Percentiles rank a stretch among this genome's conserved stretches.
phyloP scores from a whole-genome alignment of 2,888 invertebrate species.

The Keiferia lycopersicella region DNA sequence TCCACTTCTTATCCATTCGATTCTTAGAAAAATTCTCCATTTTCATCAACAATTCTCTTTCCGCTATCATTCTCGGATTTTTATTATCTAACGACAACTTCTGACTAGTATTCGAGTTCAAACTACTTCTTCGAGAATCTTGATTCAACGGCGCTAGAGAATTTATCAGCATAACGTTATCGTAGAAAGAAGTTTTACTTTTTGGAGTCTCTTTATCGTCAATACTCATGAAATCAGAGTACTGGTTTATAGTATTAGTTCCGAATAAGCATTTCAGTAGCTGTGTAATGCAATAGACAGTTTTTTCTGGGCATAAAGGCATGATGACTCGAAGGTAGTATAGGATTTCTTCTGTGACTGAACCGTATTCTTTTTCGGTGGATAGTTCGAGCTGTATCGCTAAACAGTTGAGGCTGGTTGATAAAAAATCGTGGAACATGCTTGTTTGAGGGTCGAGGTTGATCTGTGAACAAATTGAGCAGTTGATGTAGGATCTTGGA shows the following conservation, averaged over 20 bases:
- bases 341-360: constrained; percentile 90
- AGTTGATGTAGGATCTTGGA: constrained; percentile 31
- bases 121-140: constrained; percentile 56
- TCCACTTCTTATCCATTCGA: constrained; percentile 72
- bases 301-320: constrained; percentile 84
- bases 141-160: constrained; percentile 39
- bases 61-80: constrained; percentile 61
- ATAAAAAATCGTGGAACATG: constrained; percentile 86
- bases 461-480: constrained; percentile 71
- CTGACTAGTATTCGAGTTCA: constrained; percentile 62
- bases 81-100: constrained; percentile 58
- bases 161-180: constrained; percentile 63
- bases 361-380: constrained; percentile 85
- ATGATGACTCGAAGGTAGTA: constrained; percentile 87
- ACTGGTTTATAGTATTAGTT: constrained; percentile 84
- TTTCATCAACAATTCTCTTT: constrained; percentile 62
- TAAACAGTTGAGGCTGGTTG: constrained; percentile 83
- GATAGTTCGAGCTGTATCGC: constrained; percentile 86
- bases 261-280: constrained; percentile 88
- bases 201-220: constrained; percentile 40
- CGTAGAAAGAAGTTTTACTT: constrained; percentile 49
- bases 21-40: constrained; percentile 75
- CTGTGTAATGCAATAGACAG: constrained; percentile 89
- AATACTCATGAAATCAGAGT: constrained; percentile 66
- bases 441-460: constrained; percentile 89